These are phyloP conservation scores for Pleuronectes platessa DNA, from an alignment of 2,113 vertebrate genomes.

Conservation along the genomic window DNA sequence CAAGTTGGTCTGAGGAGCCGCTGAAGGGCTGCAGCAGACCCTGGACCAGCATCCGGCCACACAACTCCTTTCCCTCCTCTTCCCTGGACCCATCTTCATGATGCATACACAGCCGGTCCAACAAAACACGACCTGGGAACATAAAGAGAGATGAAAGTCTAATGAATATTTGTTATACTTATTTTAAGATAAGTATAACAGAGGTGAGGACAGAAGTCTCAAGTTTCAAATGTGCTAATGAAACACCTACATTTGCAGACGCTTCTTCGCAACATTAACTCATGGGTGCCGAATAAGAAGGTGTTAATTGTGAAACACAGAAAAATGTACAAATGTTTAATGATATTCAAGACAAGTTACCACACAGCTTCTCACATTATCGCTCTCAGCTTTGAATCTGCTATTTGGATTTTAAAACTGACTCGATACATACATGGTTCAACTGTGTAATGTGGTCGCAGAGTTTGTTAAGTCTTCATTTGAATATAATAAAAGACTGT, in stretches of 20 bases:
- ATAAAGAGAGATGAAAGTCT: background rate
- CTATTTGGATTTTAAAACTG: background rate
- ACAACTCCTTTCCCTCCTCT: slow-evolving; percentile 87
- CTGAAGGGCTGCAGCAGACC: slow-evolving; percentile 91
- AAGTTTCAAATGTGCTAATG: slow-evolving; percentile 68
- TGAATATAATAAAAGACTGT: background rate
- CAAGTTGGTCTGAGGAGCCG: slow-evolving; percentile 83
- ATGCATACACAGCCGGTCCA: slow-evolving; percentile 89
- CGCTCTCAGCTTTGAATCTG: background rate
- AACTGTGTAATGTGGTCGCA: background rate
- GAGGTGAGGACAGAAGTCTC: slow-evolving; percentile 16
- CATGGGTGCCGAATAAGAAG: slow-evolving; percentile 4
- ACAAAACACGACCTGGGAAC: slow-evolving; percentile 71
- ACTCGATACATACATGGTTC: background rate
- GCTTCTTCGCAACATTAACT: slow-evolving; percentile 31
- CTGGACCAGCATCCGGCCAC: slow-evolving; percentile 87
- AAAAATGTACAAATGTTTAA: background rate
- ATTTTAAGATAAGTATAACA: slow-evolving; percentile 10
- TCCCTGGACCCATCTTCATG: slow-evolving; percentile 82
- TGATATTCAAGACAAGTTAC: background rate
- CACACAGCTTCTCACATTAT: background rate
- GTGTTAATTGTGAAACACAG: slow-evolving; percentile 49
- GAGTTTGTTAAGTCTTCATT: background rate
- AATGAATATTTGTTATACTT: background rate
- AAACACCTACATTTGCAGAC: slow-evolving; percentile 68